Evolutionary conservation across 2,113 vertebrate genomes (phyloP), one percentile per base, ranked within the genome.

Genomic region (Guaruba guarouba): DNA sequence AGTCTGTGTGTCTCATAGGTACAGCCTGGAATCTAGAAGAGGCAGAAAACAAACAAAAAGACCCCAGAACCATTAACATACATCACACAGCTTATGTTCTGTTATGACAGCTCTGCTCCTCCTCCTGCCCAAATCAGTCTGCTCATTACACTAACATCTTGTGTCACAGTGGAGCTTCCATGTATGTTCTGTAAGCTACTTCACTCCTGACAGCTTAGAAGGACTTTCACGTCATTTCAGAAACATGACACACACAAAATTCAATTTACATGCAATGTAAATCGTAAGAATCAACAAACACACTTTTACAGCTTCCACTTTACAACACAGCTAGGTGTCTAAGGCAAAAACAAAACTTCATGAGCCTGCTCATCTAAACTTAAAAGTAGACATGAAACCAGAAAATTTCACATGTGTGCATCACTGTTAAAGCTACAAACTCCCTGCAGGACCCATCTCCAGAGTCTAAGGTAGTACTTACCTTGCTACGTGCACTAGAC

Each of bases 381-480:
- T 48, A 51, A 48, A 89, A 46, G 20, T 3, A 48, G 39, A 39
- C 20, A 15, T 1, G 27, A 81, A 71, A 31, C 10, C 24, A 1
- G 1, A 23, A 23, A 57, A 25, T 33, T 51, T 33, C 31, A n/a
- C 41, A 22, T 7, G 3, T 19, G 79, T 14, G 44, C 82, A 51
- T 11, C 44, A 2, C 0, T 6, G n/a, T 20, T 43, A 63, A 35
- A 70, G 46, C 37, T 3, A 70, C 41, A 54, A 43, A 37, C 41
- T 35, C 55, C 39, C 68, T 39, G 48, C 70, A 22, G 49, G 48
- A 75, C 28, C 13, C 67, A 22, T 11, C 48, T n/a, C 5, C 37
- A 3, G 37, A 22, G 41, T 51, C 59, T 59, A 29, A 17, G 79
- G 7, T 22, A 4, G 55, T n/a, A 55, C 97, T 96, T 91, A 97